A percentile compares a stretch with the other conserved stretches of the same genome.
Conservation (phyloP, 2,888 invertebrate species). For the Aphidius colemani region DNA sequence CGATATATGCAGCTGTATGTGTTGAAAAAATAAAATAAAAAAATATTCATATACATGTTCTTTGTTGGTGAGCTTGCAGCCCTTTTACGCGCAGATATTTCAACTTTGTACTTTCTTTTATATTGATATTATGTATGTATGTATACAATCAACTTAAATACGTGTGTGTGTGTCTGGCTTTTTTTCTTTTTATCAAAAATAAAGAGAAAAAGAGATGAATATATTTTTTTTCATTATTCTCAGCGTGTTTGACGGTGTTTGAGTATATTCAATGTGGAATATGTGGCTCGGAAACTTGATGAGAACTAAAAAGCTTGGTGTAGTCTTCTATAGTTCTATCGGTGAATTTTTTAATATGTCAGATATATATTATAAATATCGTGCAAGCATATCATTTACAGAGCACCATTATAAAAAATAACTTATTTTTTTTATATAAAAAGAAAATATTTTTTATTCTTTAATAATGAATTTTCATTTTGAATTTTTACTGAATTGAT, state of each 20-base stretch:
- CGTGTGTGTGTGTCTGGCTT: slow-evolving; percentile 17
- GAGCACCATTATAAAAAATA: neutral
- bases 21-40: neutral
- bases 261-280: neutral
- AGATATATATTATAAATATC: neutral
- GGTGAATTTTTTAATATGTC: too few relatives aligned
- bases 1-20: slow-evolving; percentile 30
- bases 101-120: slow-evolving; percentile 50
- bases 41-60: slow-evolving; percentile 36
- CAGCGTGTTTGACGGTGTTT: slow-evolving; percentile 24
- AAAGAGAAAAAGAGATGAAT: too few relatives aligned
- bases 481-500: too few relatives aligned
- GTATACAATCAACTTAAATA: slow-evolving; percentile 6
- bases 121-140: slow-evolving; percentile 1
- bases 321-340: too few relatives aligned
- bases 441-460: neutral
- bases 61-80: slow-evolving; percentile 53
- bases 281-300: neutral
- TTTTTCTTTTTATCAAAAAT: neutral
- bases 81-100: slow-evolving; percentile 66
- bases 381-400: neutral
- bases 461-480: neutral
- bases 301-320: neutral
- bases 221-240: slow-evolving; percentile 16
- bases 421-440: neutral